A percentile compares a stretch with the other conserved stretches of the same genome.
These are phyloP conservation scores for Leptinotarsa rubiginosa DNA, from an alignment of 2,888 invertebrate genomes.

Conservation along the genomic window DNA sequence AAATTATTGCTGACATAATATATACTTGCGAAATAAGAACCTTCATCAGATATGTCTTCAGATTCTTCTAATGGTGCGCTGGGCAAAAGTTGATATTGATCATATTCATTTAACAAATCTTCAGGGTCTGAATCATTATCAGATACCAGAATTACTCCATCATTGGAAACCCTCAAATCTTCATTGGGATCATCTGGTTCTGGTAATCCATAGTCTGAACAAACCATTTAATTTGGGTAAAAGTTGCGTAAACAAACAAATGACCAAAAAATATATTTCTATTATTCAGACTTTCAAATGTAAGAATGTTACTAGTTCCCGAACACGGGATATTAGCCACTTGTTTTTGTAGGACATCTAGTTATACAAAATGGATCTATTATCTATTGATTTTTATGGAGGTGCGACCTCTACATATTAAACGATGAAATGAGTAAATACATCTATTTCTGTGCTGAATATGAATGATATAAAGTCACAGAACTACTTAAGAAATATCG, in stretches of 20 bases:
- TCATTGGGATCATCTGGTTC: conserved; percentile 55
- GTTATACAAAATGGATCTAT: too few relatives aligned
- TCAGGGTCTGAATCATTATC: conserved; percentile 51
- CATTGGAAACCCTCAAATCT: conserved; percentile 42
- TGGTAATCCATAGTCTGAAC: conserved; percentile 53
- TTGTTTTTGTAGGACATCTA: too few relatives aligned
- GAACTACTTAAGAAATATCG: too few relatives aligned
- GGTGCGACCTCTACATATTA: too few relatives aligned
- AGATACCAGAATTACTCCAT: conserved; percentile 36
- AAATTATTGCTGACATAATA: too few relatives aligned
- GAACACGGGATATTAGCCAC: too few relatives aligned
- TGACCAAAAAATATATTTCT: background rate
- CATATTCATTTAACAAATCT: conserved; percentile 25
- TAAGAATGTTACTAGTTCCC: background rate
- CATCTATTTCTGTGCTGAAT: too few relatives aligned
- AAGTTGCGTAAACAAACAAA: too few relatives aligned
- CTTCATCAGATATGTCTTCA: conserved; percentile 28
- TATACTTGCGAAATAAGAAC: background rate
- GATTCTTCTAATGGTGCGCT: conserved; percentile 34
- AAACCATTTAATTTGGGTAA: conserved; percentile 44
- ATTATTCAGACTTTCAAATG: background rate
- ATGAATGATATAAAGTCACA: too few relatives aligned
- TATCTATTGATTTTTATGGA: too few relatives aligned
- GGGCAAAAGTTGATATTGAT: conserved; percentile 41
- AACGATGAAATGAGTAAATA: too few relatives aligned